Conservation (phyloP, 2,113 vertebrate genomes). For the Ageneiosus marmoratus region DNA sequence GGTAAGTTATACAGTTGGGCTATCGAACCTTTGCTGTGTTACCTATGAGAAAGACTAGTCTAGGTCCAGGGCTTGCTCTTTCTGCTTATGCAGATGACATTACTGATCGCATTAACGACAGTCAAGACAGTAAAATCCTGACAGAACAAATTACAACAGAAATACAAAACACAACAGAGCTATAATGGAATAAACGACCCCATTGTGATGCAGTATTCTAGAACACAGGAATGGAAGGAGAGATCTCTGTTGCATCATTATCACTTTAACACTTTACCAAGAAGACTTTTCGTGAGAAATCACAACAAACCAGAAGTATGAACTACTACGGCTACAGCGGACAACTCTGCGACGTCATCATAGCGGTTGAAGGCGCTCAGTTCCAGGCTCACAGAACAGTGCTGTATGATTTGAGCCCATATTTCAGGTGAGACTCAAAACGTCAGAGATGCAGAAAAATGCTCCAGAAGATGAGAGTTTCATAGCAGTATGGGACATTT, state of each 20-base stretch:
- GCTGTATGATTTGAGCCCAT: background rate
- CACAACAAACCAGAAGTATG: background rate
- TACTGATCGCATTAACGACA: too few relatives aligned
- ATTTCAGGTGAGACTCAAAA: constrained; percentile 2
- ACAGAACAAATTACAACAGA: too few relatives aligned
- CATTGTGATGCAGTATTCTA: background rate
- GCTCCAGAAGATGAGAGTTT: background rate
- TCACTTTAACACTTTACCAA: background rate
- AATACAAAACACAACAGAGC: too few relatives aligned
- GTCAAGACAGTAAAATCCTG: too few relatives aligned
- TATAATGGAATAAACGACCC: too few relatives aligned
- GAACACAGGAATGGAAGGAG: background rate
- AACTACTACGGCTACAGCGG: background rate
- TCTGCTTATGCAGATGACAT: too few relatives aligned
- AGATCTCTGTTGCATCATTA: background rate
- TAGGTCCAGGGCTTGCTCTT: too few relatives aligned
- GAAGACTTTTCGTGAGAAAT: background rate
- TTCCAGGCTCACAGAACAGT: background rate
- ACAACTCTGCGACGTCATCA: background rate
- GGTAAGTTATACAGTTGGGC: too few relatives aligned
- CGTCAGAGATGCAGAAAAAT: background rate
- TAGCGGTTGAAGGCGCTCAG: background rate
- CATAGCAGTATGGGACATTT: background rate
- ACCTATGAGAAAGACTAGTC: too few relatives aligned
- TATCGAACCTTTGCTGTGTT: too few relatives aligned